Base-by-base conservation (phyloP, 2,888 invertebrate species). In the Chymomyza fuscimana region DNA sequence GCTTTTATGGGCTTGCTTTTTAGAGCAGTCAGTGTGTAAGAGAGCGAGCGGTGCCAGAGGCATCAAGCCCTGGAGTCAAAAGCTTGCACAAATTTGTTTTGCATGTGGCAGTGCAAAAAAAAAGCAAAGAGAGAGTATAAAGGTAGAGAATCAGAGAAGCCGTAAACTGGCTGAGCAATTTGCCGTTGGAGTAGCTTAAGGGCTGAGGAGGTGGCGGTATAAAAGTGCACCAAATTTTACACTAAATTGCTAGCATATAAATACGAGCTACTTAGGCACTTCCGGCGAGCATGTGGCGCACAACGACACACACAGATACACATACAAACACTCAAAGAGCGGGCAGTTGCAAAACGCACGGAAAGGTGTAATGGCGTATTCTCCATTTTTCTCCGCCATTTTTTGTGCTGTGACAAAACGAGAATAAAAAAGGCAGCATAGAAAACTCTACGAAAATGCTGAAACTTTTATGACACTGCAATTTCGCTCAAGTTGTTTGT, bases 21-120 rank as follows among this genome's bases (percentile, higher is more conserved):
- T 9, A 7, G 32, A 32, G 51, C 51, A 51, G n/a, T n/a, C 12
- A 54, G 54, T 54, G 54, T 54, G 54, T 22, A n/a, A 54, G 10
- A 4, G 10, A 22, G 19, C 15, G 15, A 54, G 29, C 32, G 16
- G 9, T 32, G 32, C 29, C 29, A 29, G 29, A 29, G n/a, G 5
- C 29, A 12, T 15, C 60, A 19, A 63, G 46, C 10, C 5, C 6
- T 19, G 4, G 4, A 5, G 2, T 5, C 46, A n/a, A 32, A 32
- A 9, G n/a, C 16, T 36, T 10, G 22, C 25, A n/a, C 76, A 68
- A 83, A 83, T 80, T 83, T 78, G 73, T 81, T 85, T 83, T 76
- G 84, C 84, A 81, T 87, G 86, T 78, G 74, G 69, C 78, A 82
- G 76, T 70, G 72, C 63, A 74, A 85, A 87, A 73, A 56, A 61